A percentile compares a stretch with the other conserved stretches of the same genome.
phyloP scores from a whole-genome alignment of 1,140 invertebrate species.

The Bombus confusus region DNA sequence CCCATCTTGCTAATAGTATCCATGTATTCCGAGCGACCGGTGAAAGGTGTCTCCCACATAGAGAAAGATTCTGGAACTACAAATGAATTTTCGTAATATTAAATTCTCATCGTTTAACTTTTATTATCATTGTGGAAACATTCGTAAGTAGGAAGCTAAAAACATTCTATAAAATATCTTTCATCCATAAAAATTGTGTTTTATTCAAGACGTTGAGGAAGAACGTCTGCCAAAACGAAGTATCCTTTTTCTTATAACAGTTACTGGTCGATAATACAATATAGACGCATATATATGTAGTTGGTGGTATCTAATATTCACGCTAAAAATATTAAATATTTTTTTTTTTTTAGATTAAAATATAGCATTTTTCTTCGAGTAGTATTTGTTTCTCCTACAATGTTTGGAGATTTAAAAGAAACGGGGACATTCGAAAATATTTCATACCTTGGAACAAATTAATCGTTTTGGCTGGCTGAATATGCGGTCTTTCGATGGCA shows the following conservation, averaged over 20 bases:
- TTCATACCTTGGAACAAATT: slow-evolving; percentile 74
- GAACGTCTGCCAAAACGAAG: no score
- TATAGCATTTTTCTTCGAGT: not conserved
- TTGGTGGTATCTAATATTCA: no score
- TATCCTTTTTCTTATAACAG: no score
- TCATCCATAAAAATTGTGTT: not conserved
- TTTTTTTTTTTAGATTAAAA: not conserved
- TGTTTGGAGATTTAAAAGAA: not conserved
- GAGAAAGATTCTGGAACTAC: slow-evolving; percentile 78
- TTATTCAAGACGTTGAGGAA: no score
- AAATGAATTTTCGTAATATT: slow-evolving; percentile 36
- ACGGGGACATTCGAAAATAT: not conserved
- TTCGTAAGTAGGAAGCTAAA: not conserved
- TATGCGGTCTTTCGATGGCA: slow-evolving; percentile 73
- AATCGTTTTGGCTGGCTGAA: slow-evolving; percentile 77
- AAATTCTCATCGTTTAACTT: not conserved
- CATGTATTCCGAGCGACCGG: slow-evolving; percentile 84
- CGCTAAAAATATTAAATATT: no score
- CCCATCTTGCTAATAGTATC: slow-evolving; percentile 84
- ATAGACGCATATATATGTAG: no score
- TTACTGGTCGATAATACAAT: no score
- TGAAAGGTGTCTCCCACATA: slow-evolving; percentile 82
- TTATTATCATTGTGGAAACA: no score
- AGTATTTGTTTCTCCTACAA: not conserved
- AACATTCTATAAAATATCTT: not conserved